Percentiles rank a stretch among this genome's conserved stretches.
Conservation (phyloP, 92 coral and sea anemone species). For the Blastomussa wellsi region DNA sequence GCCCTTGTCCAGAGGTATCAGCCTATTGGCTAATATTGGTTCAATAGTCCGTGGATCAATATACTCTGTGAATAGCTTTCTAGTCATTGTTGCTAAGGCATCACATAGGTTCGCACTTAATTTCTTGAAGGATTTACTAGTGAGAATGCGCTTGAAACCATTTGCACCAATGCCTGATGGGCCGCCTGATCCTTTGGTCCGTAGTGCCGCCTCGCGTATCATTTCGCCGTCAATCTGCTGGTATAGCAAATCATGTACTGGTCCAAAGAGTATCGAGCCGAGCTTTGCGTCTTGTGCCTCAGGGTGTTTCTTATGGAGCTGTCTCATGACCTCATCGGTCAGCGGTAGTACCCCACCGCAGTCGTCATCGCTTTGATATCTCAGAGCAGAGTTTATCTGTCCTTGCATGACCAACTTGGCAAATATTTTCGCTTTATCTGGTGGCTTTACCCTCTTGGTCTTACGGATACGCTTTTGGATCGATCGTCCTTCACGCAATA, state of each 20-base stretch:
- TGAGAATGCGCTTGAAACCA: too few species aligned
- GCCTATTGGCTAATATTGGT: too few species aligned
- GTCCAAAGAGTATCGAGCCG: slow-evolving; percentile 4
- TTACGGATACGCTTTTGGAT: slow-evolving; percentile 41
- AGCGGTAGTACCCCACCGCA: slow-evolving; percentile 37
- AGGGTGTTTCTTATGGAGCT: slow-evolving; percentile 24
- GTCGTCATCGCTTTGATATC: background rate
- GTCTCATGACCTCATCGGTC: slow-evolving; percentile 25
- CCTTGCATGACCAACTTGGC: background rate
- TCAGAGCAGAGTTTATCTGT: background rate
- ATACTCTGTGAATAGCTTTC: too few species aligned
- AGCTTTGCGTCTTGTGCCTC: slow-evolving; percentile 3
- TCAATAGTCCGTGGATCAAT: too few species aligned
- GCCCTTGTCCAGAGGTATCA: too few species aligned
- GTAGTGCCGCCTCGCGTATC: too few species aligned
- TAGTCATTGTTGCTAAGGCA: too few species aligned
- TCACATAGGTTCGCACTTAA: too few species aligned
- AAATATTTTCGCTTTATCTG: background rate
- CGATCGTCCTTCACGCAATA: slow-evolving; percentile 36
- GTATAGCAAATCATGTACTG: slow-evolving; percentile 1
- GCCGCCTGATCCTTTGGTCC: too few species aligned
- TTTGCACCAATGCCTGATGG: too few species aligned
- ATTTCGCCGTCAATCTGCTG: background rate
- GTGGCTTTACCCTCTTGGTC: slow-evolving; percentile 17
- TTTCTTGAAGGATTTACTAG: too few species aligned